These are phyloP conservation scores for Grapholita molesta DNA, from an alignment of 1,140 invertebrate genomes.

Conservation along the genomic window DNA sequence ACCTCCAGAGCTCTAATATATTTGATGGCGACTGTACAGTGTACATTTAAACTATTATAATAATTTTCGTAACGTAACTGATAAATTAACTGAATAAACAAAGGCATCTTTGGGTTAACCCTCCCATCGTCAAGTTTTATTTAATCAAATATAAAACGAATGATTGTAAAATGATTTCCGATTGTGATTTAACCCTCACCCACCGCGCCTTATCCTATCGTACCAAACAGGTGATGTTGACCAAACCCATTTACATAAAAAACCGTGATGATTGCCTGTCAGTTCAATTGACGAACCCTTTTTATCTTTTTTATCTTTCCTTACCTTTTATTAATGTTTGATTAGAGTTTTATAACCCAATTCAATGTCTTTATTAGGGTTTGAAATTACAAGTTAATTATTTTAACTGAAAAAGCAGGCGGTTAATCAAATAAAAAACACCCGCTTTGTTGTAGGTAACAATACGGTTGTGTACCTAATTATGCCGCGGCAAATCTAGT, in stretches of 20 bases:
- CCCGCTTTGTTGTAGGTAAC: not conserved
- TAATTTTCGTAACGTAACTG: too few relatives aligned
- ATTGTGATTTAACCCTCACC: not conserved
- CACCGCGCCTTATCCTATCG: not conserved
- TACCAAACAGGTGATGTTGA: not conserved
- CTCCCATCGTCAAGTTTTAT: too few relatives aligned
- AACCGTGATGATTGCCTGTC: not conserved
- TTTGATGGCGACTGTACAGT: too few relatives aligned
- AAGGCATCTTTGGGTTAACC: too few relatives aligned
- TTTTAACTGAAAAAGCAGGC: not conserved
- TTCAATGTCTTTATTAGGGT: slow-evolving; percentile 1
- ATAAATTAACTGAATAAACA: too few relatives aligned
- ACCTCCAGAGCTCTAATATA: too few relatives aligned
- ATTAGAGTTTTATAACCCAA: slow-evolving; percentile 3
- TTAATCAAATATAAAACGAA: not conserved
- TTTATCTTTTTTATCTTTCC: not conserved
- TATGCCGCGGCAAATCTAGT: too few relatives aligned
- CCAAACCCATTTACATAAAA: not conserved
- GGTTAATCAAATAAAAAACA: not conserved
- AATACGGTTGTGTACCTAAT: too few relatives aligned
- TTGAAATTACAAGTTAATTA: not conserved
- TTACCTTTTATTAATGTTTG: not conserved
- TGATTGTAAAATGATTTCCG: not conserved
- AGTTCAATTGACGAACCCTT: not conserved
- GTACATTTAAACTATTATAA: too few relatives aligned